These are phyloP conservation scores for Silurus aristotelis DNA, from an alignment of 2,797 vertebrate species.

Conservation along the genomic window DNA sequence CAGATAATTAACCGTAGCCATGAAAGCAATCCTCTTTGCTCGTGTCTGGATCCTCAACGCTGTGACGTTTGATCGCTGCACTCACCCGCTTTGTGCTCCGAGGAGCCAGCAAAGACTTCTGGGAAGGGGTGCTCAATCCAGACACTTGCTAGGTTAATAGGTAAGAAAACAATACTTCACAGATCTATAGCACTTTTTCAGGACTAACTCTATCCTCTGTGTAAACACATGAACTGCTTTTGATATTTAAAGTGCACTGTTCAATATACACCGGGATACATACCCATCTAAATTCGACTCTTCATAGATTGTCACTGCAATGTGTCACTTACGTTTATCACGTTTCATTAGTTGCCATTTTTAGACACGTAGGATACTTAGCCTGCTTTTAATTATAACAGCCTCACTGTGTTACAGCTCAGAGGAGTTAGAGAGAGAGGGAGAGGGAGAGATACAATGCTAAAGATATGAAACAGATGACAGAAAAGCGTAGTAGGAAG, in stretches of 20 bases:
- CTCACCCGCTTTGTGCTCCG: constrained; percentile 76
- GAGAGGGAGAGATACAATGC: not conserved
- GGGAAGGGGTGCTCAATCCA: constrained; percentile 68
- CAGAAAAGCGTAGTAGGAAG: not conserved
- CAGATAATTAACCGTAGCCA: constrained; percentile 56
- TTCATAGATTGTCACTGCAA: constrained; percentile 8
- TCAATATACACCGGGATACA: not conserved
- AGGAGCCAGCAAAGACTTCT: constrained; percentile 71
- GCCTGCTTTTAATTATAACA: constrained; percentile 47
- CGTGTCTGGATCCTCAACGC: constrained; percentile 39
- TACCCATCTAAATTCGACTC: not conserved
- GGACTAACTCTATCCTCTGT: not conserved
- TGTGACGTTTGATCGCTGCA: constrained; percentile 53
- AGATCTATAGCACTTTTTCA: not conserved
- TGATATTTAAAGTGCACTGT: not conserved
- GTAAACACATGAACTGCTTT: constrained; percentile 29
- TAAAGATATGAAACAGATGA: not conserved
- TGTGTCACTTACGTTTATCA: constrained; percentile 48
- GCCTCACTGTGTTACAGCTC: constrained; percentile 52
- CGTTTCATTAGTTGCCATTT: constrained; percentile 55
- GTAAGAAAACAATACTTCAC: constrained; percentile 46
- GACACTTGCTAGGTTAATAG: constrained; percentile 64
- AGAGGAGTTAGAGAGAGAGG: constrained; percentile 31
- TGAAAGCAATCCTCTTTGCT: constrained; percentile 47
- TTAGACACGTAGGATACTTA: constrained; percentile 36